A percentile compares a stretch with the other conserved stretches of the same genome.
Evolutionary conservation across 2,113 vertebrate species (phyloP).

Genomic region (Noctilio leporinus): DNA sequence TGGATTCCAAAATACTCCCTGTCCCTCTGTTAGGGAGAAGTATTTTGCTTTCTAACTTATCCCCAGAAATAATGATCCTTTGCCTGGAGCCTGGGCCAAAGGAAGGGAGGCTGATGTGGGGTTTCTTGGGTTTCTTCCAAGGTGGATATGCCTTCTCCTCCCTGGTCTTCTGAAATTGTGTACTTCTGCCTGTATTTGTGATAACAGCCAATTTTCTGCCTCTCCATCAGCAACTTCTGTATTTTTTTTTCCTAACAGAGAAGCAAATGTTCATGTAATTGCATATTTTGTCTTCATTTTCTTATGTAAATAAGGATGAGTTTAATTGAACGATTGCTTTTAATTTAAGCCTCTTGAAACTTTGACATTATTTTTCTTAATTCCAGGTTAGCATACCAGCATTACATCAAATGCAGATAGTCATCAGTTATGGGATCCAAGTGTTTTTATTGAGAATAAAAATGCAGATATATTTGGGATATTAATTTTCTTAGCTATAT

Average conservation of each 20-base stretch:
- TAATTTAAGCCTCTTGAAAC: neutral
- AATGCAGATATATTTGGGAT: neutral
- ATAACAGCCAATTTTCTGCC: neutral
- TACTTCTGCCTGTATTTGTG: neutral
- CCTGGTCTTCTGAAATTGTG: neutral
- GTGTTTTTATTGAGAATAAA: neutral
- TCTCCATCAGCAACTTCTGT: neutral
- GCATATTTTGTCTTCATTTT: neutral
- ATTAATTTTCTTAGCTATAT: neutral
- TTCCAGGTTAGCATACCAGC: neutral
- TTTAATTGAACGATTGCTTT: conserved; percentile 4
- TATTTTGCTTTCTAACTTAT: neutral
- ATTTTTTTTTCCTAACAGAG: neutral
- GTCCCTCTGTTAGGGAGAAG: neutral
- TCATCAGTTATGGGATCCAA: neutral
- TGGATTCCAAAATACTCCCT: neutral
- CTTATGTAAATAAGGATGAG: neutral
- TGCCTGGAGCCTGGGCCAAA: neutral
- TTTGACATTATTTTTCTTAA: neutral
- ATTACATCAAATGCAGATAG: neutral
- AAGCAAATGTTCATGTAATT: neutral
- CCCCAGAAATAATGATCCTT: neutral
- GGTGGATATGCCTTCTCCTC: neutral
- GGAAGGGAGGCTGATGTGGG: neutral
- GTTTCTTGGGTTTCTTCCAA: neutral